Evolutionary conservation across 2,797 vertebrate species (phyloP), one percentile per base, ranked within the genome.

Genomic region (Yasuhikotakia modesta): DNA sequence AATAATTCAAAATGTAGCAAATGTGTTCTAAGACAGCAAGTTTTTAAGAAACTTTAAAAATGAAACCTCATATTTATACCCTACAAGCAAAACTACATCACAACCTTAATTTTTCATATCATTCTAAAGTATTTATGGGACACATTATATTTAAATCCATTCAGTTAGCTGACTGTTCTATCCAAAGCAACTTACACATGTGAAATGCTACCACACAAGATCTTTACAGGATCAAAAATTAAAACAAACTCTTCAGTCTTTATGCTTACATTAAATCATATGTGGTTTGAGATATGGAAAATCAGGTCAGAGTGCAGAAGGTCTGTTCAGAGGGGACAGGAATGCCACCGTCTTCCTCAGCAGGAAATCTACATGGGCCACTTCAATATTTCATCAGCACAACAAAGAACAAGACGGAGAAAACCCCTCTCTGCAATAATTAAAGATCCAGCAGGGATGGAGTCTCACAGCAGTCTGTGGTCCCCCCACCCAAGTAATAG

Each of bases 331-430:
- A n/a, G n/a, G n/a, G n/a, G n/a, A 43, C 50, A 61, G 55, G 48
- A 64, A 69, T 50, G 32, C 60, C 68, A 78, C 52, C 39, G 24
- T 82, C 58, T 19, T 66, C 64, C 58, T 19, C 24, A 64, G 73
- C 63, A 53, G 30, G 85, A 89, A 88, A 85, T 86, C 88, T 88
- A 87, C 88, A 90, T 89, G 85, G 81, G 87, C 87, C 87, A 87
- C 87, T 89, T 93, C 86, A 91, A 92, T 92, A 93, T 92, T 93
- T 93, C 88, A 93, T 92, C 89, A 89, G 81, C 87, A 89, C 88
- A 91, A 91, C 88, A 92, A 91, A 91, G 91, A 90, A 85, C 86
- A 86, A 89, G 88, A 86, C 79, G 82, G 72, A 70, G 85, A 76
- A 67, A 79, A 76, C 89, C n/a, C 88, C 90, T 78, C 89, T 89